phyloP scores from a whole-genome alignment of 2,113 vertebrate genomes.

The Opisthocomus hoazin region DNA sequence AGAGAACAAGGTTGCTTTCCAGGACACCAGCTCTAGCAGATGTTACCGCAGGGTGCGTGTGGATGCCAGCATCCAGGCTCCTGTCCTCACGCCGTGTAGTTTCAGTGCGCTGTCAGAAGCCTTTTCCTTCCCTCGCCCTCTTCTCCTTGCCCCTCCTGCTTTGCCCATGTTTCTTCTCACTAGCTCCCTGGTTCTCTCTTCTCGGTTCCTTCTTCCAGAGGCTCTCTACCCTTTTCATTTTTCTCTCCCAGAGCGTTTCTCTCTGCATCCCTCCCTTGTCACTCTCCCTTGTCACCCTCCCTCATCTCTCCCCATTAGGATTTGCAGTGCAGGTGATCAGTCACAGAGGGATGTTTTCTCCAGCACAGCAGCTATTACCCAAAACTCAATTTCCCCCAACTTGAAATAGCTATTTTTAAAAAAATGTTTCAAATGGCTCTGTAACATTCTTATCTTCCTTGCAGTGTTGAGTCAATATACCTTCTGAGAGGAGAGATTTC shows the following conservation, averaged over 20 bases:
- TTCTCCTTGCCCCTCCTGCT: background rate
- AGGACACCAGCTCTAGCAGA: background rate
- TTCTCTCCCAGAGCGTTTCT: background rate
- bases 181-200: background rate
- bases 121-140: background rate
- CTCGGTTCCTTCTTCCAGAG: background rate
- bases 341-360: constrained; percentile 46
- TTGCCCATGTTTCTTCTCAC: background rate
- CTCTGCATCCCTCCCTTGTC: constrained; percentile 12
- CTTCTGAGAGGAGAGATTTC: constrained; percentile 35
- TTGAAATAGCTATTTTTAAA: constrained; percentile 22
- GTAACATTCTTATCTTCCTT: constrained; percentile 32
- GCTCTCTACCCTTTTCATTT: background rate
- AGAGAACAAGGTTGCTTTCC: background rate
- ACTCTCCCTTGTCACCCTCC: constrained; percentile 5
- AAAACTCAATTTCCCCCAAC: constrained; percentile 58
- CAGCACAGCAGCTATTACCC: constrained; percentile 63
- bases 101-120: background rate
- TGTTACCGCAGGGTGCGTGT: background rate
- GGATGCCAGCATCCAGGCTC: background rate
- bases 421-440: constrained; percentile 44
- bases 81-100: background rate
- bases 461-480: background rate
- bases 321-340: constrained; percentile 55
- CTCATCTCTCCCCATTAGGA: constrained; percentile 46